Conservation (phyloP, 2,113 vertebrate genomes). For the Hippopotamus amphibius region DNA sequence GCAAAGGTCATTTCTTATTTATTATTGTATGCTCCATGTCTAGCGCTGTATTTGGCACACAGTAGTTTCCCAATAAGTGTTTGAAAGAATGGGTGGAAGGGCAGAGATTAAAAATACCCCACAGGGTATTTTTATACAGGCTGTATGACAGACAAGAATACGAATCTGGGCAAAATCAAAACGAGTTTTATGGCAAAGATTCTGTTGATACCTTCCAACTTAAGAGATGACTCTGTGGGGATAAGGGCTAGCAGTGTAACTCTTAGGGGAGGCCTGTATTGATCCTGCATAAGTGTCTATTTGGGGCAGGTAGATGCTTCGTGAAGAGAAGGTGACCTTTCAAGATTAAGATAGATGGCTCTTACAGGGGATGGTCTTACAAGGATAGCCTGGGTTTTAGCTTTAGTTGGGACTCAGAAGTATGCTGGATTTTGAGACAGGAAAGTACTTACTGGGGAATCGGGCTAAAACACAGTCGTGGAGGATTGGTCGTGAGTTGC, state of each 20-base stretch:
- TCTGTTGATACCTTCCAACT: background rate
- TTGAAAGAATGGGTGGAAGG: background rate
- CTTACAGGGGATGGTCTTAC: background rate
- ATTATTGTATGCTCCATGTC: background rate
- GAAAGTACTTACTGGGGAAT: background rate
- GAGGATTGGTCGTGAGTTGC: background rate
- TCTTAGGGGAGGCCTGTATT: background rate
- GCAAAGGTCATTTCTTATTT: background rate
- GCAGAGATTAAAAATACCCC: background rate
- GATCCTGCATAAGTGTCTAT: background rate
- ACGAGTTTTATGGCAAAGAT: background rate
- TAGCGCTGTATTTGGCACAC: background rate
- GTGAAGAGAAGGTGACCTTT: background rate
- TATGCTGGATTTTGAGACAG: background rate
- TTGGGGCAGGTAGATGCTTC: background rate
- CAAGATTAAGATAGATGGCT: background rate
- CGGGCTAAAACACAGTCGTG: background rate
- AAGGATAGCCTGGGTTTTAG: background rate
- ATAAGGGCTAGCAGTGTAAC: background rate
- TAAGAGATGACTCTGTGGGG: background rate
- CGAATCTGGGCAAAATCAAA: background rate
- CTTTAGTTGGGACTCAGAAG: background rate
- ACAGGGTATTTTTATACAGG: background rate
- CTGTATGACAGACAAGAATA: background rate
- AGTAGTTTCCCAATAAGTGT: background rate